phyloP scores from a whole-genome alignment of 2,888 invertebrate species.

The Arctia plantaginis region DNA sequence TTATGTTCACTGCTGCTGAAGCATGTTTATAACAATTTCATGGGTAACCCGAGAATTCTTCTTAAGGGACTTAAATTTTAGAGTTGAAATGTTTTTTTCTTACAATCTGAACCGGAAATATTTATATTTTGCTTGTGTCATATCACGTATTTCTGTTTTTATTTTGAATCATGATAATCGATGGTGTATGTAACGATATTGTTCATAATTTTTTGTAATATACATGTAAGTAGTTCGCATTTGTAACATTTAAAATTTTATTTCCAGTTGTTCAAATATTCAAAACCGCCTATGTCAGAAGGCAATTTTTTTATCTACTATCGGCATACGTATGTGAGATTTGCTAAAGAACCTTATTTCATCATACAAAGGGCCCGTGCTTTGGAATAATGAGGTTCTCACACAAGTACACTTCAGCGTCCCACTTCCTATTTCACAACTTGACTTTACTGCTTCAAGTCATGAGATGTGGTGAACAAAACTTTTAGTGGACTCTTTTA shows the following conservation, averaged over 20 bases:
- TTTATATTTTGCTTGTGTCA: slow-evolving; percentile 10
- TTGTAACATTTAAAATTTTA: neutral
- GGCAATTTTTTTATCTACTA: slow-evolving; percentile 16
- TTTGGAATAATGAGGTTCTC: slow-evolving; percentile 83
- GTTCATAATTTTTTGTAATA: too few relatives aligned
- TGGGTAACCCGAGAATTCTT: slow-evolving; percentile 46
- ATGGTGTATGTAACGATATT: neutral
- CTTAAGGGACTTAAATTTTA: slow-evolving; percentile 41
- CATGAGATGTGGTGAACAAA: slow-evolving; percentile 54
- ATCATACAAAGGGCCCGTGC: slow-evolving; percentile 82
- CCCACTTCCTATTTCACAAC: slow-evolving; percentile 76
- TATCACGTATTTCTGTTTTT: neutral
- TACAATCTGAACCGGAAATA: slow-evolving; percentile 21
- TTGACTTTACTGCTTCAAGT: slow-evolving; percentile 71
- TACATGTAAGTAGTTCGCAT: neutral
- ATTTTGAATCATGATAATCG: slow-evolving; percentile 11
- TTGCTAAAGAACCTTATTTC: slow-evolving; percentile 85
- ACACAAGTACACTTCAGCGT: slow-evolving; percentile 69
- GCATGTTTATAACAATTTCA: slow-evolving; percentile 57
- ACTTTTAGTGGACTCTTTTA: slow-evolving; percentile 40
- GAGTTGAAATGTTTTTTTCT: slow-evolving; percentile 27
- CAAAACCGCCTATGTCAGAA: neutral
- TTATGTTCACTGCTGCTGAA: slow-evolving; percentile 55
- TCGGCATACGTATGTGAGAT: slow-evolving; percentile 72
- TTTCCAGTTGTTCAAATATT: neutral